Percentiles rank a stretch among this genome's conserved stretches.
Evolutionary conservation across 2,888 invertebrate species (phyloP).

Genomic region (Thecophora atra): DNA sequence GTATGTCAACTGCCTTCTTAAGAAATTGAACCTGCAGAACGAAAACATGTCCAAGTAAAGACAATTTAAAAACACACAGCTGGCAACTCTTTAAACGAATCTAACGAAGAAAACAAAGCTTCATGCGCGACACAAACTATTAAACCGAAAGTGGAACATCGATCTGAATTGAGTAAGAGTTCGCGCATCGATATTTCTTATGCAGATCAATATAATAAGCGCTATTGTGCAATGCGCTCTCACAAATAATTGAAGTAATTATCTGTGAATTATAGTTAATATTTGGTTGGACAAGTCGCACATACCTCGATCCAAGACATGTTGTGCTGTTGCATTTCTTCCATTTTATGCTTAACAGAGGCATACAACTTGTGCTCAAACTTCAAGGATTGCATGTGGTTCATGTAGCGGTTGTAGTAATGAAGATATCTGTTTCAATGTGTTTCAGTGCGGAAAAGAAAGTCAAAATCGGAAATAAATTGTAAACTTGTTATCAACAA

Average conservation of each 20-base stretch:
- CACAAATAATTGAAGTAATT: no score
- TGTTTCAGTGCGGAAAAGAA: no score
- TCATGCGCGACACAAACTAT: no score
- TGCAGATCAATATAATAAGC: no score
- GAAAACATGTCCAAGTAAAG: slow-evolving; percentile 14
- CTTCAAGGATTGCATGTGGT: slow-evolving; percentile 98
- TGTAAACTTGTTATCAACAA: slow-evolving; percentile 47
- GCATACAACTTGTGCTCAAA: slow-evolving; percentile 97
- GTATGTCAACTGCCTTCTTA: slow-evolving; percentile 95
- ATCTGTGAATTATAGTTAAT: no score
- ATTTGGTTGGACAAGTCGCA: no score
- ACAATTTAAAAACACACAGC: not conserved
- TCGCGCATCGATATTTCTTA: no score
- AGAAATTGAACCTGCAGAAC: slow-evolving; percentile 88
- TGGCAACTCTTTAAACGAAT: not conserved
- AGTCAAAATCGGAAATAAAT: no score
- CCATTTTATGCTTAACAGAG: slow-evolving; percentile 97
- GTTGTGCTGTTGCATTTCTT: slow-evolving; percentile 99
- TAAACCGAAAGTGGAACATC: no score
- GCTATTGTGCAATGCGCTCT: no score
- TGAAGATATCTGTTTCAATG: slow-evolving; percentile 84
- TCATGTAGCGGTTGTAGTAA: slow-evolving; percentile 99
- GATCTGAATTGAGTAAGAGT: no score
- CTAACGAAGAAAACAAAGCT: no score
- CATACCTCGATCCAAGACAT: slow-evolving; percentile 98